Conservation (phyloP, 37 sponge, comb jelly and placozoan genomes). For the Sycon ciliatum region DNA sequence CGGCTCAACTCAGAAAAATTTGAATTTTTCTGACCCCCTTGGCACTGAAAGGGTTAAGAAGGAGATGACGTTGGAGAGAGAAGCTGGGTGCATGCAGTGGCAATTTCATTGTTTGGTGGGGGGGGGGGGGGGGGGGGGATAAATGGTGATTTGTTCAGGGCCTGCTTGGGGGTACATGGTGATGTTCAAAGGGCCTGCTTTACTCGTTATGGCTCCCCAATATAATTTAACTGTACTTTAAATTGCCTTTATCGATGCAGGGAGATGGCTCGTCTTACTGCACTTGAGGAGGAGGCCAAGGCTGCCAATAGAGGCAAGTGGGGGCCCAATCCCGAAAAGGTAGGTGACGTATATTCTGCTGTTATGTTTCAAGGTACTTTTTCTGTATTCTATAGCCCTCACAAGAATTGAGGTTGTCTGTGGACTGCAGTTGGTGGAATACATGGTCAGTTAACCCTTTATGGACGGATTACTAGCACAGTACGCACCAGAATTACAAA, state of each 20-base stretch:
- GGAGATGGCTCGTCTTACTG: conserved; percentile 34
- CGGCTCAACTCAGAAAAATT: too few relatives aligned
- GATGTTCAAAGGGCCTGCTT: not conserved
- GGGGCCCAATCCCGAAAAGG: not conserved
- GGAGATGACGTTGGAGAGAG: not conserved
- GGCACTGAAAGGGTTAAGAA: not conserved
- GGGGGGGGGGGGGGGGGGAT: too few relatives aligned
- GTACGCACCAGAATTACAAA: too few relatives aligned
- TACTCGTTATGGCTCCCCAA: not conserved
- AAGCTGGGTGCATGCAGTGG: too few relatives aligned
- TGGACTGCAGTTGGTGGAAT: too few relatives aligned
- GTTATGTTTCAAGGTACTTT: not conserved
- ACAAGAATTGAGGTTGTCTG: too few relatives aligned
- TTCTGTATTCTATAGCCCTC: not conserved
- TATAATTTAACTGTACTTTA: not conserved
- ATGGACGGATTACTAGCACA: too few relatives aligned
- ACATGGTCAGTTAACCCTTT: too few relatives aligned
- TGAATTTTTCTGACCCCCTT: too few relatives aligned
- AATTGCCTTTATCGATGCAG: conserved; percentile 12
- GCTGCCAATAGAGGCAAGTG: conserved; percentile 53
- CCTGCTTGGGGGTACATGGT: too few relatives aligned
- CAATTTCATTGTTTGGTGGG: too few relatives aligned
- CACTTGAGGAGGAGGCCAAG: conserved; percentile 54
- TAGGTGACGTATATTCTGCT: not conserved
- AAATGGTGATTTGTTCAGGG: too few relatives aligned